These are phyloP conservation scores for Pammene fasciana DNA, from an alignment of 2,888 invertebrate genomes.

Conservation along the genomic window DNA sequence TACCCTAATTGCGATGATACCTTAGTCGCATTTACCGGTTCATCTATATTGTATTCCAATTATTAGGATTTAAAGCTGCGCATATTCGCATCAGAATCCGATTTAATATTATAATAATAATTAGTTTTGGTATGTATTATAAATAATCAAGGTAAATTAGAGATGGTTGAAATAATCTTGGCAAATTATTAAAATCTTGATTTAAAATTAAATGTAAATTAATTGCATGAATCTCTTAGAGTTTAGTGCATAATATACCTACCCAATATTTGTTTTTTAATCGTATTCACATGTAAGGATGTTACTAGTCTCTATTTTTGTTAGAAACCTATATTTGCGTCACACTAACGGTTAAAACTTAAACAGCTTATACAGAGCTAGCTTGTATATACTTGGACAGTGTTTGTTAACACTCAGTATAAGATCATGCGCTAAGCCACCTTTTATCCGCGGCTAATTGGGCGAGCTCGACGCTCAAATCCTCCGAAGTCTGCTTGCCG, in stretches of 20 bases:
- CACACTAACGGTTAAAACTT: background rate
- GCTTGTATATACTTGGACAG: constrained; percentile 47
- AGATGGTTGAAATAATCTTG: too few relatives aligned
- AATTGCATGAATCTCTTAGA: too few relatives aligned
- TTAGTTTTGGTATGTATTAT: too few relatives aligned
- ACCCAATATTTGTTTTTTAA: too few relatives aligned
- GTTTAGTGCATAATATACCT: too few relatives aligned
- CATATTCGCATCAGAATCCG: background rate
- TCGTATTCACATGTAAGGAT: too few relatives aligned
- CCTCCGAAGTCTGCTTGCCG: constrained; percentile 42
- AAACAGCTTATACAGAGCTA: constrained; percentile 1
- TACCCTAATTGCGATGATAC: constrained; percentile 54
- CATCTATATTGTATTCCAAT: constrained; percentile 43
- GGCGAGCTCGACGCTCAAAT: constrained; percentile 50
- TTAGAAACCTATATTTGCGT: background rate
- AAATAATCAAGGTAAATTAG: too few relatives aligned
- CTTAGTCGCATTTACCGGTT: constrained; percentile 39
- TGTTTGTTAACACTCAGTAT: constrained; percentile 57
- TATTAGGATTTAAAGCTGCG: constrained; percentile 47
- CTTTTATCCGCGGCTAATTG: constrained; percentile 68
- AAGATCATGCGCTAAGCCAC: constrained; percentile 60
- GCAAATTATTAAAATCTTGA: too few relatives aligned
- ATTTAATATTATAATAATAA: background rate
- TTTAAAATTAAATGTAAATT: too few relatives aligned
- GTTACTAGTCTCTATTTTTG: too few relatives aligned